Evolutionary conservation across 2,888 invertebrate species (phyloP).

Genomic region (Carabus problematicus): DNA sequence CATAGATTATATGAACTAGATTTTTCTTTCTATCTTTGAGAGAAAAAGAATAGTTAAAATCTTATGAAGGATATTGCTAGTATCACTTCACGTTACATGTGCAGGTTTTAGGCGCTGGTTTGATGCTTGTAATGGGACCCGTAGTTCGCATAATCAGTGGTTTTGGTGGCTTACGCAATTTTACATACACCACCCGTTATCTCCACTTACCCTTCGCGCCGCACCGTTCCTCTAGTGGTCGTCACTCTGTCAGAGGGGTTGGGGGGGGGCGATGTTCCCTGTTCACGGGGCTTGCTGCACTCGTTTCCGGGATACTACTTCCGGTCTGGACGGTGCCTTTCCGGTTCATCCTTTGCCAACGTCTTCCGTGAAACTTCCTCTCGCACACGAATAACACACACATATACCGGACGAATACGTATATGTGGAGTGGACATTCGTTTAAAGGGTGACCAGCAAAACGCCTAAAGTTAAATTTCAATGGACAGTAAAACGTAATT

Average conservation of each 20-base stretch:
- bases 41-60: too few relatives aligned
- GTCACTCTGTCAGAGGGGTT: too few relatives aligned
- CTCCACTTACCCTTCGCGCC: not conserved
- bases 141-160: not conserved
- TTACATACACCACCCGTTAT: not conserved
- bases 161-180: not conserved
- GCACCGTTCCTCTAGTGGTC: not conserved
- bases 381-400: not conserved
- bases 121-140: too few relatives aligned
- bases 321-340: constrained; percentile 53
- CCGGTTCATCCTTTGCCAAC: constrained; percentile 53
- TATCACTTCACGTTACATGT: too few relatives aligned
- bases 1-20: too few relatives aligned
- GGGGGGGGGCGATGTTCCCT: not conserved
- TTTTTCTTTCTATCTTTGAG: too few relatives aligned
- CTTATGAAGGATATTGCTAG: too few relatives aligned
- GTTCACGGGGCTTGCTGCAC: constrained; percentile 31
- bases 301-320: constrained; percentile 50
- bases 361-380: constrained; percentile 31
- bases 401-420: not conserved
- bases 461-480: not conserved
- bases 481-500: too few relatives aligned
- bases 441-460: not conserved
- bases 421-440: not conserved
- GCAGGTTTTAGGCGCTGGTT: too few relatives aligned